These are phyloP conservation scores for Eupithecia exiguata DNA, from an alignment of 2,888 invertebrate species.

Conservation along the genomic window DNA sequence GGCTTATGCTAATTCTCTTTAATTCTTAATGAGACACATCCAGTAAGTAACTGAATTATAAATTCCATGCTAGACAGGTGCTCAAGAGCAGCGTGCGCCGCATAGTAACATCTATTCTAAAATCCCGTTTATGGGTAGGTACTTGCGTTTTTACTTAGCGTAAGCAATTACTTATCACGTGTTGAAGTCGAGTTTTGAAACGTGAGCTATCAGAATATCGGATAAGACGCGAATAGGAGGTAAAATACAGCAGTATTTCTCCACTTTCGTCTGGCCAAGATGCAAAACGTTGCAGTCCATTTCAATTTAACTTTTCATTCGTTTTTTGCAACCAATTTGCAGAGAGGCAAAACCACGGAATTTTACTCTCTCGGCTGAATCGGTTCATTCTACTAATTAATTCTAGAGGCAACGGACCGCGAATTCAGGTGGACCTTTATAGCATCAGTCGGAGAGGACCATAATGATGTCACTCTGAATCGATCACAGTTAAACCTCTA, in stretches of 20 bases:
- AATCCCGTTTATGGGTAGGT: conserved; percentile 19
- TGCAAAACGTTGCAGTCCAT: conserved; percentile 9
- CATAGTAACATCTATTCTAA: conserved; percentile 30
- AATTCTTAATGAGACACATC: conserved; percentile 29
- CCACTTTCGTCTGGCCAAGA: conserved; percentile 14
- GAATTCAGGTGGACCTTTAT: conserved; percentile 36
- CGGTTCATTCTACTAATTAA: conserved; percentile 27
- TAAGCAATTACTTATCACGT: conserved; percentile 34
- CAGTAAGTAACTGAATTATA: conserved; percentile 19
- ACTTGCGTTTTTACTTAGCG: conserved; percentile 27
- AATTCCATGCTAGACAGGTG: conserved; percentile 27
- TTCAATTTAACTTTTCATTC: neutral
- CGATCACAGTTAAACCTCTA: neutral
- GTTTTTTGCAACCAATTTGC: conserved; percentile 15
- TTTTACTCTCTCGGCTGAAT: conserved; percentile 2
- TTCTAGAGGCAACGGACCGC: conserved; percentile 36
- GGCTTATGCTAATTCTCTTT: conserved; percentile 22
- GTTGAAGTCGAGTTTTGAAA: conserved; percentile 29
- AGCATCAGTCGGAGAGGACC: conserved; percentile 12
- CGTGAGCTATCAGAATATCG: conserved; percentile 38
- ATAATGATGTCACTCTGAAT: conserved; percentile 24
- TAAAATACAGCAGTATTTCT: conserved; percentile 30
- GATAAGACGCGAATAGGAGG: conserved; percentile 30
- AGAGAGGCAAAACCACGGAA: conserved; percentile 8
- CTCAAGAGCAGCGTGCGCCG: conserved; percentile 13